These are phyloP conservation scores for Acrossocheilus wenchowensis DNA, from an alignment of 2,797 vertebrate species.

Conservation along the genomic window DNA sequence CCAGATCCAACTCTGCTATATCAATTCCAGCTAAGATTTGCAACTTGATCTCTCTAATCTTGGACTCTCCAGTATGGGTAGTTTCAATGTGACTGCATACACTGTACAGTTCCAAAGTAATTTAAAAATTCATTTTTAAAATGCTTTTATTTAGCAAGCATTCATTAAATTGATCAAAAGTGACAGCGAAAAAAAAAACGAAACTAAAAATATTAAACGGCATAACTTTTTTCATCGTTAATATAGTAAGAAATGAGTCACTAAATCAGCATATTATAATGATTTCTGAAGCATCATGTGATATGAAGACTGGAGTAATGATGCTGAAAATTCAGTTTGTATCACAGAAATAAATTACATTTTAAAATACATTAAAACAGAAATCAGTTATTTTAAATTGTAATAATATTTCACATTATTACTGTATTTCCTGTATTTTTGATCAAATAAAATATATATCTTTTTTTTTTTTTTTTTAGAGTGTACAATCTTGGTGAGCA, in stretches of 20 bases:
- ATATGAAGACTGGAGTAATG: not conserved
- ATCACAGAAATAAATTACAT: not conserved
- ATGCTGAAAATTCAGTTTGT: not conserved
- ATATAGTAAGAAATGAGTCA: not conserved
- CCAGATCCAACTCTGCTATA: not conserved
- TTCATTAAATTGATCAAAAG: not conserved
- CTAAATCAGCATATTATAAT: not conserved
- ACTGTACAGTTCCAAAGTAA: not conserved
- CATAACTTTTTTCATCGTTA: not conserved
- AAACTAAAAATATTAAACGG: too few species aligned
- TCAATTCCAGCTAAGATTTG: not conserved
- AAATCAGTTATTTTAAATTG: not conserved
- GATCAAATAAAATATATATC: not conserved
- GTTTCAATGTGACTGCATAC: not conserved
- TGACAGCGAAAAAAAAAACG: too few species aligned
- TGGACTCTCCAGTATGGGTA: not conserved
- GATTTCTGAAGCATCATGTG: not conserved
- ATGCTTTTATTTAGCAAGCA: not conserved
- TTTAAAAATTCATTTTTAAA: not conserved
- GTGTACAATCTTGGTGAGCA: not conserved
- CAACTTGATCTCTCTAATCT: not conserved
- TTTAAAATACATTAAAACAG: not conserved
- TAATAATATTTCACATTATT: not conserved
- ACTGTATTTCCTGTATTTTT: not conserved
- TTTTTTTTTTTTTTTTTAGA: too few species aligned